These are phyloP conservation scores for Hydrozoanthus tunicans DNA, from an alignment of 64 coral and sea anemone genomes.

Conservation along the genomic window DNA sequence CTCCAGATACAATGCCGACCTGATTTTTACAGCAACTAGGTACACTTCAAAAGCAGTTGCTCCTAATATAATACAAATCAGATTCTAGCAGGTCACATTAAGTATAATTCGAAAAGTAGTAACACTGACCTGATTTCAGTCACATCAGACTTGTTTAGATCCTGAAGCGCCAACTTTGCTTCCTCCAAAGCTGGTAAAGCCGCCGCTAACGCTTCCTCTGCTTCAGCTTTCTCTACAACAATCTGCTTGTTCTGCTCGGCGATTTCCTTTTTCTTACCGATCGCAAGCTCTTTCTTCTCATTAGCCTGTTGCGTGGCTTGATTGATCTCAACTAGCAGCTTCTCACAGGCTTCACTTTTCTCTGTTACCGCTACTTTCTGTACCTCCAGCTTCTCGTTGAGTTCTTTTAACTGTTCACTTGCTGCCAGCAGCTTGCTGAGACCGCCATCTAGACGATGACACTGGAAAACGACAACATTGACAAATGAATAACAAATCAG, in stretches of 20 bases:
- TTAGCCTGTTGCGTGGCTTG: conserved; percentile 83
- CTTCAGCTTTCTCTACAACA: conserved; percentile 85
- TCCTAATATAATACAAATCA: not conserved
- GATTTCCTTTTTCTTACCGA: conserved; percentile 93
- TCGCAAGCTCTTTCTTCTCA: conserved; percentile 95
- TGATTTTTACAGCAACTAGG: not conserved
- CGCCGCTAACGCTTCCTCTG: conserved; percentile 84
- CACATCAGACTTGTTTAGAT: conserved; percentile 97
- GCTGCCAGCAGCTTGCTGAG: conserved; percentile 96
- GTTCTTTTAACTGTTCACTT: conserved; percentile 95
- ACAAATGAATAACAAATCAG: not conserved
- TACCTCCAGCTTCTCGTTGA: conserved; percentile 95
- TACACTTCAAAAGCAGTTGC: not conserved
- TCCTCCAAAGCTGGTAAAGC: conserved; percentile 95
- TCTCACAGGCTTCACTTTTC: conserved; percentile 98
- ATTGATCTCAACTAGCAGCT: conserved; percentile 80
- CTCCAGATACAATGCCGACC: no score
- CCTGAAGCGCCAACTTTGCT: conserved; percentile 94
- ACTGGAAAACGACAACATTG: conserved; percentile 57
- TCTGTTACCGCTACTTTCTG: conserved; percentile 98
- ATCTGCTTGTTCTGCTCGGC: conserved; percentile 93
- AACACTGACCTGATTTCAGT: conserved; percentile 84
- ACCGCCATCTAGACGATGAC: conserved; percentile 98
- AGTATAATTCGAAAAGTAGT: not conserved
- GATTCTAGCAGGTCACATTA: not conserved